These are phyloP conservation scores for Fragum sueziense DNA, from an alignment of 2,888 invertebrate species.

Conservation along the genomic window DNA sequence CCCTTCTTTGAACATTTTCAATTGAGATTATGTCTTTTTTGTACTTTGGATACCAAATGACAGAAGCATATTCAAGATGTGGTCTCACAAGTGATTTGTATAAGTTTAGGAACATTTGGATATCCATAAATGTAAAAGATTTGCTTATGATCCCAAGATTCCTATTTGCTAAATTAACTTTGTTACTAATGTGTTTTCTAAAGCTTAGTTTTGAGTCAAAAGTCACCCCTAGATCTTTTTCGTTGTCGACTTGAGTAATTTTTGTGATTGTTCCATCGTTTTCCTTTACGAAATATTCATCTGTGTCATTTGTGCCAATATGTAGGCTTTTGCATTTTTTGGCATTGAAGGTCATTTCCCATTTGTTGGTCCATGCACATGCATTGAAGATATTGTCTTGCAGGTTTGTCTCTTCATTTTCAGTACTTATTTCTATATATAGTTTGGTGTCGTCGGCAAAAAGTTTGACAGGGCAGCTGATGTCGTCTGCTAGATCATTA, in stretches of 20 bases:
- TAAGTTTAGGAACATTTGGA: slow-evolving; percentile 20
- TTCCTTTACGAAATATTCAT: background rate
- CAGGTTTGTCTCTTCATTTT: background rate
- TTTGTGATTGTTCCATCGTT: background rate
- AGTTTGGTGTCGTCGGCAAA: no score
- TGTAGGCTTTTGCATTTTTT: slow-evolving; percentile 33
- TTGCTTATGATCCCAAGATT: slow-evolving; percentile 20
- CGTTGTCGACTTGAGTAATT: background rate
- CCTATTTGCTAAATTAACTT: slow-evolving; percentile 30
- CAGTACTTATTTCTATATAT: no score
- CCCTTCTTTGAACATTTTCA: slow-evolving; percentile 34
- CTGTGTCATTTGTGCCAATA: background rate
- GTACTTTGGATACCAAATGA: slow-evolving; percentile 23
- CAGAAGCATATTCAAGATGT: slow-evolving; percentile 30
- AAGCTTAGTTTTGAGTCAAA: background rate
- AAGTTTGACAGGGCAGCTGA: no score
- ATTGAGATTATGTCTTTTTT: slow-evolving; percentile 13
- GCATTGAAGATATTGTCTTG: slow-evolving; percentile 6
- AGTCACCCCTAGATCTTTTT: slow-evolving; percentile 10
- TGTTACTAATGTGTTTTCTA: background rate
- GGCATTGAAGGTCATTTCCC: slow-evolving; percentile 23
- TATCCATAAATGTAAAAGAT: slow-evolving; percentile 28
- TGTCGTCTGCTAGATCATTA: no score
- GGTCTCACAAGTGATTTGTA: slow-evolving; percentile 32
- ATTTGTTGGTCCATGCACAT: slow-evolving; percentile 24